Conservation (phyloP, 2,797 vertebrate species). For the Darevskia nairensis region DNA sequence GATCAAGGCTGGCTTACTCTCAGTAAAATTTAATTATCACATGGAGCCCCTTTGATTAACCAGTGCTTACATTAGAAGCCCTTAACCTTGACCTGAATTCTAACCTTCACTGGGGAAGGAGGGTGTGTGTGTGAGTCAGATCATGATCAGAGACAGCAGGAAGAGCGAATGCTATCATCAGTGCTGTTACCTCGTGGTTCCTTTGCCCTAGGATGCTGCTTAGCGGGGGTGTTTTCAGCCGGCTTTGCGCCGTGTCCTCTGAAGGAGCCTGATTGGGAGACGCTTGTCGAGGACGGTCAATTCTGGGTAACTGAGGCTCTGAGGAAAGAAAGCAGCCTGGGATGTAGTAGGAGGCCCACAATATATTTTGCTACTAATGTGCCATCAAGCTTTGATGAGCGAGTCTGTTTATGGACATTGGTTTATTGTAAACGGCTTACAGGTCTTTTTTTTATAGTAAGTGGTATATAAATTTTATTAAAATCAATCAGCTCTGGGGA, state of each 20-base stretch:
- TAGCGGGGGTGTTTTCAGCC: background rate
- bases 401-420: background rate
- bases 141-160: background rate
- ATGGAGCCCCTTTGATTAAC: background rate
- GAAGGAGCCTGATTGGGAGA: background rate
- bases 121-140: background rate
- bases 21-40: background rate
- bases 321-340: background rate
- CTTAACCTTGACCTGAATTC: background rate
- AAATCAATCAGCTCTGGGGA: too few species aligned
- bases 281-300: background rate
- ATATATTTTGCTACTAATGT: background rate
- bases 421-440: too few species aligned
- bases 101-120: background rate
- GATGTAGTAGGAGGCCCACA: background rate
- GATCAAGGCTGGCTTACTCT: background rate
- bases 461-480: too few species aligned
- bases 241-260: background rate
- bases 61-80: accelerated
- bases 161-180: background rate
- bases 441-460: too few species aligned
- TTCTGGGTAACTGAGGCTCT: background rate
- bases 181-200: background rate
- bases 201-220: slow-evolving; percentile 10
- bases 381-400: background rate